phyloP scores from a whole-genome alignment of 2,888 invertebrate species.

The Perizoma flavofasciatum region DNA sequence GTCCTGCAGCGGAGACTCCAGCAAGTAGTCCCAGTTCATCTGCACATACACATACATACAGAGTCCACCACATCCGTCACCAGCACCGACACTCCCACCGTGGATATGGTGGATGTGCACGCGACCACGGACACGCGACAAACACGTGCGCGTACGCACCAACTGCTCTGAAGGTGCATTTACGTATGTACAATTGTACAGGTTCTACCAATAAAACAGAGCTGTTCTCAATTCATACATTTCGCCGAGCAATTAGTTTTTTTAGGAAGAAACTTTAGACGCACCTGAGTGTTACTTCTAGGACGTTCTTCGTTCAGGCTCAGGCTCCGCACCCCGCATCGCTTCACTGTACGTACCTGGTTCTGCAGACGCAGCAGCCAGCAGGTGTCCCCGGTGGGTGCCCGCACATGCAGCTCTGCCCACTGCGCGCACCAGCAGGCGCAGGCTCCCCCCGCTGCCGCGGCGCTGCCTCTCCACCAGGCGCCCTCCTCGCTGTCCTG shows the following conservation, averaged over 20 bases:
- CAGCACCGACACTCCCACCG: background rate
- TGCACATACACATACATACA: constrained; percentile 38
- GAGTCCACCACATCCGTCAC: no score
- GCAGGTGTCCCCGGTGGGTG: constrained; percentile 95
- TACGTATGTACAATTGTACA: no score
- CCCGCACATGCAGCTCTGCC: constrained; percentile 94
- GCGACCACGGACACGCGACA: no score
- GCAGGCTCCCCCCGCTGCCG: constrained; percentile 80
- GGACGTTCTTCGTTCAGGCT: no score
- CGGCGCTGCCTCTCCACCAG: constrained; percentile 63
- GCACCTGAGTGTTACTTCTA: no score
- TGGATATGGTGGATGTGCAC: background rate
- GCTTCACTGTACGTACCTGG: constrained; percentile 74
- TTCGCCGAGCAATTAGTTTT: no score
- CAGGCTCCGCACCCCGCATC: no score
- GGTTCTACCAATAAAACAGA: no score
- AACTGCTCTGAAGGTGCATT: no score
- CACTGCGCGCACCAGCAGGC: constrained; percentile 97
- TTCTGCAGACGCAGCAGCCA: constrained; percentile 98
- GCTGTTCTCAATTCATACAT: no score
- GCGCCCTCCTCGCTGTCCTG: constrained; percentile 56
- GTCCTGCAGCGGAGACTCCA: constrained; percentile 87
- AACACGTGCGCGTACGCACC: no score
- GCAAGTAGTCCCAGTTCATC: constrained; percentile 70
- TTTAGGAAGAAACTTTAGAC: no score